Percentiles rank a stretch among this genome's conserved stretches.
These are phyloP conservation scores for Nomada goodeniana DNA, from an alignment of 2,888 invertebrate genomes.

Conservation along the genomic window DNA sequence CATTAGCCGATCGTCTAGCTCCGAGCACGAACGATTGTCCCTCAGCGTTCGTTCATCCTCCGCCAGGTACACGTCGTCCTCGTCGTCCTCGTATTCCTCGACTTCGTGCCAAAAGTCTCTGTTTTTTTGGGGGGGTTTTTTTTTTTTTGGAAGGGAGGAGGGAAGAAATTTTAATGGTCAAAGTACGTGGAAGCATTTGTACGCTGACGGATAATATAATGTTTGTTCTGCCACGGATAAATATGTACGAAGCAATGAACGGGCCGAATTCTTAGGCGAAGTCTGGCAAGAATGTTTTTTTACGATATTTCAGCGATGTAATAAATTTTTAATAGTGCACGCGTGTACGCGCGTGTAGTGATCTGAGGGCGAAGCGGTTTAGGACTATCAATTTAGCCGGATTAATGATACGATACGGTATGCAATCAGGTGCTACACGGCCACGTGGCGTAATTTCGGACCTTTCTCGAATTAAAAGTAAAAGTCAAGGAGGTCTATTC, in stretches of 20 bases:
- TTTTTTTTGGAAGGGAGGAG: not conserved
- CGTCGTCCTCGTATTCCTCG: constrained; percentile 74
- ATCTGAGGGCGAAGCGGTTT: too few species aligned
- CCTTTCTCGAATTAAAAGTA: constrained; percentile 53
- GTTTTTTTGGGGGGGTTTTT: not conserved
- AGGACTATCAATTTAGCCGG: not conserved
- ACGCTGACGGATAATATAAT: too few species aligned
- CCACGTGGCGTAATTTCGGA: constrained; percentile 19
- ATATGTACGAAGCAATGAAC: too few species aligned
- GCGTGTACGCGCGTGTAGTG: too few species aligned
- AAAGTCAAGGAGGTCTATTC: constrained; percentile 69
- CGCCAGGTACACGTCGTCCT: constrained; percentile 75
- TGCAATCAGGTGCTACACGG: not conserved
- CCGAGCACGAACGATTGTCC: constrained; percentile 84
- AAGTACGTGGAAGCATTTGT: not conserved
- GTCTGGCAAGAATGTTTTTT: too few species aligned
- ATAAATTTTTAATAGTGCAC: too few species aligned
- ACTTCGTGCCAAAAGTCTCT: constrained; percentile 77
- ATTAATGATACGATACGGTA: not conserved
- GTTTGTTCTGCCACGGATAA: too few species aligned
- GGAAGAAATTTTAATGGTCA: constrained; percentile 8
- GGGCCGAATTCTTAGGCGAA: too few species aligned
- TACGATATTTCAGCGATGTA: too few species aligned
- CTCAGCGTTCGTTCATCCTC: constrained; percentile 83
- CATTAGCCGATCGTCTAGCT: constrained; percentile 79